Base-by-base conservation (phyloP, 2,797 vertebrate species). In the Yasuhikotakia modesta region DNA sequence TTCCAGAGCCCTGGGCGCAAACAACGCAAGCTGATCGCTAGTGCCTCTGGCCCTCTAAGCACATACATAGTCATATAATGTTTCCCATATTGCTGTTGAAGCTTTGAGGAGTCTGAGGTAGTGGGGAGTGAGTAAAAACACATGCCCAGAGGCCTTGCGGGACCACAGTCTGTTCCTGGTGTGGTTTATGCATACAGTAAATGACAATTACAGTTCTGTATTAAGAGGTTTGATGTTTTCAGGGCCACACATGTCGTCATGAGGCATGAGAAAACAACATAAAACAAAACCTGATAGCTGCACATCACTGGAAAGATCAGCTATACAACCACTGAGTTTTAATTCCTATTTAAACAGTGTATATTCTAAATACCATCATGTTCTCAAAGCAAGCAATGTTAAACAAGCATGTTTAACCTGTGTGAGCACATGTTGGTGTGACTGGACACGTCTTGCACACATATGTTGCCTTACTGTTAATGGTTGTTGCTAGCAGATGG, bases 401-500 rank as follows among this genome's bases (percentile, higher is more conserved):
- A 35, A 69, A 61, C 66, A 63, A 70, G 50, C 21, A 50, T 78
- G 8, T 46, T 65, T 65, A 24, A 43, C 61, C 46, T 13, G 50
- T 60, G 61, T 11, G 19, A 64, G 46, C 48, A 19, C 53, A 32
- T 57, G 48, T 53, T 21, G 70, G 73, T 68, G 68, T 46, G 27
- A 53, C 19, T 70, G 57, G 74, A 70, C 46, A 70, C 52, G 12
- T 50, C 39, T 78, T 71, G 43, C 52, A 48, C 17, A 39, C 22
- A 68, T 68, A 67, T 76, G 63, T 21, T 68, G 52, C 35, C 32
- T 68, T 76, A 68, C 21, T 58, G 22, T 19, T 58, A 19, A 57
- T 21, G 55, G 55, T 58, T 58, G 24, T 60, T 68, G 64, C 35
- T 58, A 68, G 35, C 73, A 68, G 73, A 76, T 76, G 64, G 7